These are phyloP conservation scores for Phaethon lepturus DNA, from an alignment of 2,113 vertebrate species.

Conservation along the genomic window DNA sequence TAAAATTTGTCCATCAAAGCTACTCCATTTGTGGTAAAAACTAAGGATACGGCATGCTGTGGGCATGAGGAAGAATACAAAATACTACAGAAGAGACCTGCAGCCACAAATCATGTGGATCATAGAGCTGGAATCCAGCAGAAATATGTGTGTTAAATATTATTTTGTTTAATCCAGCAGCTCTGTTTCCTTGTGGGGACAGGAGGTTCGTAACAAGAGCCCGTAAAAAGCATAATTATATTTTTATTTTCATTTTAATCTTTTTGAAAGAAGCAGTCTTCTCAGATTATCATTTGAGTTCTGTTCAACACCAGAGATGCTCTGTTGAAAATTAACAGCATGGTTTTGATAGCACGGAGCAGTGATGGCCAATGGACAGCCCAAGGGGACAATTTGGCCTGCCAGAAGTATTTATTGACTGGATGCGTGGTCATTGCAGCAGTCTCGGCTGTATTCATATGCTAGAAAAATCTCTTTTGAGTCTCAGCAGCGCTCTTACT, in stretches of 20 bases:
- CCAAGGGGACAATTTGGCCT: not conserved
- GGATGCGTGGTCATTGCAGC: not conserved
- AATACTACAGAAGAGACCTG: not conserved
- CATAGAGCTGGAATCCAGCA: not conserved
- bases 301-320: not conserved
- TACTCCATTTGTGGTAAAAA: rapidly evolving
- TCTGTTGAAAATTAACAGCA: not conserved
- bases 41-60: not conserved
- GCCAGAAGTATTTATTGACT: conserved; percentile 4
- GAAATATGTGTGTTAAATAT: not conserved
- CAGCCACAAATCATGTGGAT: rapidly evolving
- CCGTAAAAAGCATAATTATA: not conserved
- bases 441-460: not conserved
- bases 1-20: not conserved
- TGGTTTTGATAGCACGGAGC: not conserved
- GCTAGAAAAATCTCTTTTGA: not conserved
- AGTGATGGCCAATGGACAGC: conserved; percentile 6
- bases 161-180: not conserved
- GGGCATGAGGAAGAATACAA: not conserved
- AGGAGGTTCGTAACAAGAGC: not conserved
- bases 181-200: not conserved
- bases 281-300: not conserved
- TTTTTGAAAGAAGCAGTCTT: not conserved
- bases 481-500: not conserved
- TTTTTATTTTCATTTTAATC: conserved; percentile 11